Conservation (phyloP, 37 sponge, comb jelly and placozoan species). For the Bolinopsis microptera region DNA sequence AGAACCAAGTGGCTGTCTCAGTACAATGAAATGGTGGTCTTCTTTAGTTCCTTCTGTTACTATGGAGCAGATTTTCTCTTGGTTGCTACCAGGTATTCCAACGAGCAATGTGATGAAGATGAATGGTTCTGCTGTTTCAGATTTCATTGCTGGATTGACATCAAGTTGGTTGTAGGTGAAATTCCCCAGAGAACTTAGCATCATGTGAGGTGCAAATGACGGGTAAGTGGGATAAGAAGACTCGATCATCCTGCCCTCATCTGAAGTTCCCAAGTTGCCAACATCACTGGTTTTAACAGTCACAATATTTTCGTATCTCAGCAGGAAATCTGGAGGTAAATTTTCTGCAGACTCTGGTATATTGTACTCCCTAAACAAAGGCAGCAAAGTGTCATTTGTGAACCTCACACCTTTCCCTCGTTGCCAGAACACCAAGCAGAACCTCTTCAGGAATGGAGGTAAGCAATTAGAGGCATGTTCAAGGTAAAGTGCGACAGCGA, state of each 20-base stretch:
- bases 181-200: conserved; percentile 3
- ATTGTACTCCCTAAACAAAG: neutral
- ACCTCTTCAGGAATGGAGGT: conserved; percentile 32
- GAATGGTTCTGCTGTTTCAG: conserved; percentile 19
- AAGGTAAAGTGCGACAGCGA: neutral
- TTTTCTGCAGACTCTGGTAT: neutral
- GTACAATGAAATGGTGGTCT: conserved; percentile 18
- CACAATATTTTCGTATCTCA: neutral
- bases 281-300: neutral
- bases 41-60: neutral
- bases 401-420: conserved; percentile 9
- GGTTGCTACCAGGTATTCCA: conserved; percentile 47
- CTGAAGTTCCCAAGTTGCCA: neutral
- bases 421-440: conserved; percentile 47
- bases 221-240: conserved; percentile 1
- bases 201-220: conserved; percentile 4
- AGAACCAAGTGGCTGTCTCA: conserved; percentile 31
- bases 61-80: conserved; percentile 41
- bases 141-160: conserved; percentile 7
- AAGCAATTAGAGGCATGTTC: conserved; percentile 22
- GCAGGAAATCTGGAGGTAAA: conserved; percentile 19
- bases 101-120: neutral
- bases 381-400: neutral
- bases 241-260: neutral
- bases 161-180: conserved; percentile 46